phyloP scores from a whole-genome alignment of 2,888 invertebrate species.

The Auanema sp. region DNA sequence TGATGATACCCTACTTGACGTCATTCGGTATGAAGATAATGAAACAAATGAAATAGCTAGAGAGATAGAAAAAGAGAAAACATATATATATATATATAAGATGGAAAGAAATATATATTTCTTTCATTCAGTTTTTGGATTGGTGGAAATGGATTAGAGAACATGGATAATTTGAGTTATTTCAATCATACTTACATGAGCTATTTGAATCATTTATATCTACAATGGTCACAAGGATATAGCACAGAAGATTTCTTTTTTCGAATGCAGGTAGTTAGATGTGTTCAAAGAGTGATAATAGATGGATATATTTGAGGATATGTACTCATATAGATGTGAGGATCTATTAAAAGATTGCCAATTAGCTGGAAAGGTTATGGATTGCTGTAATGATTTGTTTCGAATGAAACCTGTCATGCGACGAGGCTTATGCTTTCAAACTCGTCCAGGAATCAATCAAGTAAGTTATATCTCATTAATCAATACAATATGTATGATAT shows the following conservation, averaged over 20 bases:
- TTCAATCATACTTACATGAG: constrained; percentile 54
- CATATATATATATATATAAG: too few relatives aligned
- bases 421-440: constrained; percentile 58
- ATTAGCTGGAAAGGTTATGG: constrained; percentile 46
- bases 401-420: constrained; percentile 47
- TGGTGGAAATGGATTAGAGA: constrained; percentile 57
- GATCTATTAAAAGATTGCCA: constrained; percentile 56
- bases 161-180: constrained; percentile 49
- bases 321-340: constrained; percentile 57
- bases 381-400: constrained; percentile 57
- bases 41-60: neutral
- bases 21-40: constrained; percentile 37
- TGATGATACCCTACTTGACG: constrained; percentile 32
- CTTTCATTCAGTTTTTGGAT: constrained; percentile 39
- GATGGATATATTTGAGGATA: constrained; percentile 35
- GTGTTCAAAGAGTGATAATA: neutral
- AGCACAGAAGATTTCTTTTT: constrained; percentile 48
- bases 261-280: constrained; percentile 38
- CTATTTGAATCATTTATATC: constrained; percentile 42
- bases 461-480: constrained; percentile 14
- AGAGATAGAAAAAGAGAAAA: neutral
- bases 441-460: constrained; percentile 49
- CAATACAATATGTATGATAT: neutral
- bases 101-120: too few relatives aligned
- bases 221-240: constrained; percentile 52